A percentile compares a stretch with the other conserved stretches of the same genome.
These are phyloP conservation scores for Gryon sp. DNA, from an alignment of 1,140 invertebrate genomes.

Conservation along the genomic window DNA sequence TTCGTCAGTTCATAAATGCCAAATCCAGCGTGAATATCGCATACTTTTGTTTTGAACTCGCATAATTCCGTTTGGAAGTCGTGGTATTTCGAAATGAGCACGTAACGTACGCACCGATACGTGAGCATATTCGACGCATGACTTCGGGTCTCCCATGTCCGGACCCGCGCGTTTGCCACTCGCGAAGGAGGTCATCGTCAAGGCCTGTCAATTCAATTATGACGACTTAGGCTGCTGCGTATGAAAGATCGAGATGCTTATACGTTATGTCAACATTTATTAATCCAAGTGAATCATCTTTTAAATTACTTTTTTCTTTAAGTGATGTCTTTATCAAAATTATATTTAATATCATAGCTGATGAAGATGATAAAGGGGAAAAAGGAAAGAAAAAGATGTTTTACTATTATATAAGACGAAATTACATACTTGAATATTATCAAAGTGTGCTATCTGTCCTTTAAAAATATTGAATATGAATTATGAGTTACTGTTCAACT, in stretches of 20 bases:
- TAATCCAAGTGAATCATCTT: too few relatives aligned
- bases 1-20: constrained; percentile 32
- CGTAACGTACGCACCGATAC: constrained; percentile 18
- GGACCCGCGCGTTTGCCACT: neutral
- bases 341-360: too few relatives aligned
- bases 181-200: constrained; percentile 59
- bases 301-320: too few relatives aligned
- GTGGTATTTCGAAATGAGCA: constrained; percentile 15
- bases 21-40: constrained; percentile 14
- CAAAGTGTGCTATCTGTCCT: too few relatives aligned
- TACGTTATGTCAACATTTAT: too few relatives aligned
- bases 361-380: too few relatives aligned
- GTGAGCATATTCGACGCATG: constrained; percentile 26
- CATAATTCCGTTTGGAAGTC: neutral
- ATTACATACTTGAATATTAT: too few relatives aligned
- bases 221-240: constrained; percentile 43
- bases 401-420: too few relatives aligned
- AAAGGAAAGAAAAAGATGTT: too few relatives aligned
- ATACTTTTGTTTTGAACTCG: neutral
- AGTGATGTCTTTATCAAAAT: too few relatives aligned
- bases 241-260: neutral
- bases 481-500: too few relatives aligned
- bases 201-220: constrained; percentile 62
- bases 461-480: too few relatives aligned
- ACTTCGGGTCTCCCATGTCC: neutral